These are phyloP conservation scores for Nothocercus nigrocapillus DNA, from an alignment of 2,113 vertebrate genomes.

Conservation along the genomic window DNA sequence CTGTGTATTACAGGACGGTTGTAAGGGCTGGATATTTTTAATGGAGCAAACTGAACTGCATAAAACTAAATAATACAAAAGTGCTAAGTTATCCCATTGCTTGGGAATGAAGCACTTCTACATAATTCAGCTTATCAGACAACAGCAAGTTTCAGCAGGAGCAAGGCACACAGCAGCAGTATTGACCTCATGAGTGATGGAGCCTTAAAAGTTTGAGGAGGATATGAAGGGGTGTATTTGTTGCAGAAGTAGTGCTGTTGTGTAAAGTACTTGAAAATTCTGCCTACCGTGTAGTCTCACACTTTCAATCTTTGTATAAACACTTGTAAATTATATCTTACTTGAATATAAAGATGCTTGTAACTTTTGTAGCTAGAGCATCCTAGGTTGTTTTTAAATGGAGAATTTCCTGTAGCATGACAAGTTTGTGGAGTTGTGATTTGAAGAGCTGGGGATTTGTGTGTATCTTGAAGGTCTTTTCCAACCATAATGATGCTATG, in stretches of 20 bases:
- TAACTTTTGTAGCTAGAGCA: background rate
- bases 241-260: background rate
- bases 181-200: background rate
- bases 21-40: background rate
- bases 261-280: background rate
- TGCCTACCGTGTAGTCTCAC: background rate
- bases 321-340: background rate
- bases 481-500: too few relatives aligned
- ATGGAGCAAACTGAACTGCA: background rate
- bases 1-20: background rate
- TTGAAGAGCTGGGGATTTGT: background rate
- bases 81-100: background rate
- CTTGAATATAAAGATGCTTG: background rate
- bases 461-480: too few relatives aligned
- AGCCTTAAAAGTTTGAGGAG: background rate
- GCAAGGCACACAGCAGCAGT: background rate
- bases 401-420: background rate
- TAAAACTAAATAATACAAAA: background rate
- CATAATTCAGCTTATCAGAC: background rate
- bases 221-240: rapidly evolving
- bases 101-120: background rate
- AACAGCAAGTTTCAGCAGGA: background rate
- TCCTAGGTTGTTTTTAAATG: background rate
- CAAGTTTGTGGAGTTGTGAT: background rate
- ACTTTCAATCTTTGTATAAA: background rate